phyloP scores from a whole-genome alignment of 2,113 vertebrate species.

The Sminthopsis crassicaudata region DNA sequence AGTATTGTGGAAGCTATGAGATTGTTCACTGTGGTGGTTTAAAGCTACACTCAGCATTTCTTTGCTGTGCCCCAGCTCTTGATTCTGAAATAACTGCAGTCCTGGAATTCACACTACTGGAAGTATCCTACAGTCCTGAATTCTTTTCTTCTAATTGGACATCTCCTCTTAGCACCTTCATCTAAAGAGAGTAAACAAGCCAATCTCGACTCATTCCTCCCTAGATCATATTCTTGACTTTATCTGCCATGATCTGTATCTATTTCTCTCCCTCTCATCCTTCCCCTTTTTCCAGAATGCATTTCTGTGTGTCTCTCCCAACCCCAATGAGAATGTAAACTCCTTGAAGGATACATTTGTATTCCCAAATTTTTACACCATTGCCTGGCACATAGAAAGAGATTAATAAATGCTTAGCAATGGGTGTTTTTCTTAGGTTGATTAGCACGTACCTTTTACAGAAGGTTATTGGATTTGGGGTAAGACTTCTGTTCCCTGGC shows the following conservation, averaged over 20 bases:
- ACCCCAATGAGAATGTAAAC: not conserved
- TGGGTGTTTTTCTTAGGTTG: not conserved
- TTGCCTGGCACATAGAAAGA: not conserved
- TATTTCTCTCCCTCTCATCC: not conserved
- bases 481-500: not conserved
- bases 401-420: not conserved
- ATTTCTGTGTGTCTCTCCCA: not conserved
- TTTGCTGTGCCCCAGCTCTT: not conserved
- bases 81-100: not conserved
- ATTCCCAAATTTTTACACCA: not conserved
- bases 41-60: not conserved
- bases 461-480: not conserved
- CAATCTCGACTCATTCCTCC: not conserved
- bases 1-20: not conserved
- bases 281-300: not conserved
- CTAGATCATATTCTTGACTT: not conserved
- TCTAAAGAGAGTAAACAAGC: not conserved
- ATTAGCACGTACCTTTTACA: constrained; percentile 8
- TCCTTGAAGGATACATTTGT: not conserved
- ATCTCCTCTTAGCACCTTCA: not conserved
- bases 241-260: not conserved
- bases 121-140: not conserved
- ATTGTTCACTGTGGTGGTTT: not conserved
- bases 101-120: not conserved
- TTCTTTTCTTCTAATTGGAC: not conserved